Conservation (phyloP, 2,113 vertebrate genomes). For the Laticauda laticaudata region DNA sequence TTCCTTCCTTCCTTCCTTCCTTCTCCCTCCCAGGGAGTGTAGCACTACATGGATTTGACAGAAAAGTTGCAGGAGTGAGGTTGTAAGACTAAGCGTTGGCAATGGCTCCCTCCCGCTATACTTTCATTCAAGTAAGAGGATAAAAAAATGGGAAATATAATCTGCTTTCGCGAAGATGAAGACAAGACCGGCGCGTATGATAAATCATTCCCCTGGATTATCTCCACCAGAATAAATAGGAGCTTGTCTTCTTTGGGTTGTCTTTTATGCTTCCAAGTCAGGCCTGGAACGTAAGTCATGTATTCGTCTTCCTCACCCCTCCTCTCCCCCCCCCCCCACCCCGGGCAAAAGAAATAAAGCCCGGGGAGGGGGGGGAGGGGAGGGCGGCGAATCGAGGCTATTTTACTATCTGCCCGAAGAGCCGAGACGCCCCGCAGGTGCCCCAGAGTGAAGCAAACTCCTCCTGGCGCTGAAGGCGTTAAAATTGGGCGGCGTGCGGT, state of each 20-base stretch:
- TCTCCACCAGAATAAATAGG: neutral
- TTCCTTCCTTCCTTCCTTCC: too few species aligned
- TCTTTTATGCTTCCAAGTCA: neutral
- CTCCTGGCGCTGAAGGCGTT: constrained; percentile 52
- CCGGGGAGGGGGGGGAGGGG: too few species aligned
- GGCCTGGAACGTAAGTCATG: neutral
- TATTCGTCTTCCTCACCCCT: neutral
- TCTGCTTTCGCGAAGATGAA: neutral
- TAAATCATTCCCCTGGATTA: neutral
- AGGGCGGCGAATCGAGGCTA: neutral
- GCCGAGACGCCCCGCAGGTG: neutral
- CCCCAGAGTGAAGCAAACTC: neutral
- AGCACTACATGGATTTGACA: neutral
- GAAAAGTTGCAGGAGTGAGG: neutral
- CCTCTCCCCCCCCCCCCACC: too few species aligned
- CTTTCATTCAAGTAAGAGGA: neutral
- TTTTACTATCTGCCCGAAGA: neutral
- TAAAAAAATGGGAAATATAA: neutral
- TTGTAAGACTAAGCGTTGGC: neutral
- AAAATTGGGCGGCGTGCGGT: constrained; percentile 34
- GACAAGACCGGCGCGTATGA: neutral
- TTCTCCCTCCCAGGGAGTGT: too few species aligned
- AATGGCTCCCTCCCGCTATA: neutral
- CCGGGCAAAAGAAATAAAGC: neutral
- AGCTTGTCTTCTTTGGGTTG: neutral